A percentile compares a stretch with the other conserved stretches of the same genome.
phyloP scores from a whole-genome alignment of 2,113 vertebrate species.

The Lates calcarifer region DNA sequence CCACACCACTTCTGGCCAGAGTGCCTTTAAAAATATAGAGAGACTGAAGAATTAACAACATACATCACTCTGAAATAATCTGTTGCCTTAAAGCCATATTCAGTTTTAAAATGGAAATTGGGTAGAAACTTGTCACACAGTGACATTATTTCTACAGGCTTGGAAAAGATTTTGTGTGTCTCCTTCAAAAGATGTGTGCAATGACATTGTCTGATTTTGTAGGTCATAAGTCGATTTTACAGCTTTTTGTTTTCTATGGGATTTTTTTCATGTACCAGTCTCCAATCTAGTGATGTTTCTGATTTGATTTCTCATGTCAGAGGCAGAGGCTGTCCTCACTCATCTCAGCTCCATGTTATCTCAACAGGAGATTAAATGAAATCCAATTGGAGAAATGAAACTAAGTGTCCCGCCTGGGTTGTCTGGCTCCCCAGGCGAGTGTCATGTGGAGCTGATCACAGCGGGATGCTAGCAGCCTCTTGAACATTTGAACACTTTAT shows the following conservation, averaged over 20 bases:
- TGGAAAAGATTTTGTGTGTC: too few relatives aligned
- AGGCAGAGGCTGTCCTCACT: conserved; percentile 3
- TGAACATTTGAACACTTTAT: conserved; percentile 40
- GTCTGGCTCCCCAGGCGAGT: conserved; percentile 9
- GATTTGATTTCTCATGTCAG: conserved; percentile 10
- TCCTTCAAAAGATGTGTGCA: too few relatives aligned
- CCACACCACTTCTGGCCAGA: not conserved
- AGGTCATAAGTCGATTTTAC: too few relatives aligned
- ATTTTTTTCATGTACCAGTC: too few relatives aligned
- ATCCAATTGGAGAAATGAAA: conserved; percentile 48
- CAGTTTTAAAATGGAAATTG: not conserved
- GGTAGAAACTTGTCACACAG: not conserved
- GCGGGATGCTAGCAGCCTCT: conserved; percentile 22
- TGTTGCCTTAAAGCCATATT: not conserved
- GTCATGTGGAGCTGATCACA: conserved; percentile 17
- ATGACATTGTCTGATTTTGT: not conserved
- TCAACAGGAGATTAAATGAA: conserved; percentile 38
- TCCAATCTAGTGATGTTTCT: conserved; percentile 8
- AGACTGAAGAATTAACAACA: not conserved
- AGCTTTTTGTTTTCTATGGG: not conserved
- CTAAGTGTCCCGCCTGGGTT: conserved; percentile 26
- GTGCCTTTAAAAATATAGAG: not conserved
- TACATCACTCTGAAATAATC: not conserved
- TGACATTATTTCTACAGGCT: too few relatives aligned
- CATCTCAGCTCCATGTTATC: conserved; percentile 8